Evolutionary conservation across 2,113 vertebrate genomes (phyloP), one percentile per base, ranked within the genome.

Genomic region (Promerops cafer): DNA sequence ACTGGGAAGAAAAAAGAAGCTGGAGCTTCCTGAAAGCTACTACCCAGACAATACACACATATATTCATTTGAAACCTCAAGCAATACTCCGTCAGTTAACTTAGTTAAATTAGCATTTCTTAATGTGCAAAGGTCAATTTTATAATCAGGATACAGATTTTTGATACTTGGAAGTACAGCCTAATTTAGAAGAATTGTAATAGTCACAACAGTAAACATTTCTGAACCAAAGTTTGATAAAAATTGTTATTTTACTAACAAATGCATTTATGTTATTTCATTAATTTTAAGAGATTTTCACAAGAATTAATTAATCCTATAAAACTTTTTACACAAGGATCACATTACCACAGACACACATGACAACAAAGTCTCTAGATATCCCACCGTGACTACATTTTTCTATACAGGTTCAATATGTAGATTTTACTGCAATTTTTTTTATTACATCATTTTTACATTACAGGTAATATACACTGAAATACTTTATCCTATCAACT

Each of bases 311-410:
- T n/a, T 56, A 83, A 68, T 66, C 4, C 22, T 69, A 16, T 6
- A 27, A 50, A 28, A 52, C 7, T 44, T 54, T 84, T 47, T 26
- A 52, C 2, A 5, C 19, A 75, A 50, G 17, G 15, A 64, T 71
- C 40, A 52, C 4, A 20, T 47, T 57, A 52, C 23, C 35, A 59
- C 26, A 74, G 47, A 80, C 70, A 82, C 26, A 16, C 0, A 1
- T 20, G 13, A 54, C 45, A 93, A 35, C 7, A 19, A 71, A 57
- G 31, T 42, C 54, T 39, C 42, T 47, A 71, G 24, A 83, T 75
- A 81, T 82, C 24, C 49, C 13, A 59, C 8, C 0, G 0, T 26
- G 28, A 47, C 26, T 68, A 9, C 6, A 3, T 64, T 64, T 78
- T 49, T 83, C 39, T 64, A n/a, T 23, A 70, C 5, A 59, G 21